Evolutionary conservation across 1,140 invertebrate genomes (phyloP), one percentile per base, ranked within the genome.

Genomic region (Aphis craccivora): DNA sequence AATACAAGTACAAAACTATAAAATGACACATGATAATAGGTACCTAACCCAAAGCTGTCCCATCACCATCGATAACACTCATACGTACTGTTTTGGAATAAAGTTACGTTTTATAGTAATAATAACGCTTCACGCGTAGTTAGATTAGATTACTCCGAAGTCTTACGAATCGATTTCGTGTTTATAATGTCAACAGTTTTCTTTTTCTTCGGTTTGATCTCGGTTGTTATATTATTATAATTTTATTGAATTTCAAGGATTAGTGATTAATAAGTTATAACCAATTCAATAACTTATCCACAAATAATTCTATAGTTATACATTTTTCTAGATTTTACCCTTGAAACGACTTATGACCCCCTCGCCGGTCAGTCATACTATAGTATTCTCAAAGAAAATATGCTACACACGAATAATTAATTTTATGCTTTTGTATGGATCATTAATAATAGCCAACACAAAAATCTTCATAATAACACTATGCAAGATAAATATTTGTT

Each of bases 161-260:
- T 83, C 37, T 83, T 83, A 83, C 81, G 81, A 83, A 83, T 83
- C 37, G 81, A 83, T 83, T 83, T 83, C 20, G 81, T 40, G 37
- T 83, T 11, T 20, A 35, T 40, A 83, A 83, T 23, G 81, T 22
- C 35, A 40, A 40, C 37, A 20, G 81, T 83, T 83, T 37, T 83
- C 37, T 83, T 83, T 83, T 83, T 83, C 9, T 83, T 83, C 81
- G 81, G 40, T 83, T 83, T 83, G 81, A 40, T 83, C 37, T 83
- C 81, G 37, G 81, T 40, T 40, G n/a, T 83, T 83, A 40, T 83
- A 40, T 23, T 83, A 23, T 83, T 37, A 83, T 83, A 37, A 83
- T 83, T 83, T 23, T 83, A 83, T 37, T 83, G 6, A 6, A 83
- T 40, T 40, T 40, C 60, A 76, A 76, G 60, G 60, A 76, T 76